A percentile compares a stretch with the other conserved stretches of the same genome.
These are phyloP conservation scores for Entomyzon cyanotis DNA, from an alignment of 2,113 vertebrate species.

Conservation along the genomic window DNA sequence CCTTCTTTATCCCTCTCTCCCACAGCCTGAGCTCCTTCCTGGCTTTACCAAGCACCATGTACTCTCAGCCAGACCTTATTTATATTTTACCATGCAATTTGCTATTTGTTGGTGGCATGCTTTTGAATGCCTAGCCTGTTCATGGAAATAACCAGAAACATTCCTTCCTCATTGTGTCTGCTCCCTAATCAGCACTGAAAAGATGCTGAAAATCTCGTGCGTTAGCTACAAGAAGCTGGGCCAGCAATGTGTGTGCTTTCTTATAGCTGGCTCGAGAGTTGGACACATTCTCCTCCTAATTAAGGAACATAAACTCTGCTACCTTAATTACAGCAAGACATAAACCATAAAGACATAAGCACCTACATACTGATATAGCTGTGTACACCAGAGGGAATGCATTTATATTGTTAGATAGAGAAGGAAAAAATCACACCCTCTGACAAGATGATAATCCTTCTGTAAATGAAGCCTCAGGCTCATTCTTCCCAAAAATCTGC, in stretches of 20 bases:
- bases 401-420: not conserved
- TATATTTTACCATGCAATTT: not conserved
- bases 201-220: not conserved
- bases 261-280: not conserved
- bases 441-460: not conserved
- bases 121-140: not conserved
- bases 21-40: not conserved
- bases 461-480: not conserved
- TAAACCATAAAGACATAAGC: not conserved
- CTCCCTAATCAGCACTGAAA: not conserved
- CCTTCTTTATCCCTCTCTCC: not conserved
- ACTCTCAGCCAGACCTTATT: not conserved
- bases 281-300: not conserved
- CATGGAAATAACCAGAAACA: not conserved
- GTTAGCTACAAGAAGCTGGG: not conserved
- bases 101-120: not conserved
- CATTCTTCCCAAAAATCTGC: not conserved
- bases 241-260: not conserved
- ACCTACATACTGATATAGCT: not conserved
- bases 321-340: not conserved
- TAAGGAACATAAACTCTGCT: constrained; percentile 15
- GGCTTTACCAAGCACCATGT: not conserved
- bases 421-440: not conserved
- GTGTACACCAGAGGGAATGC: not conserved
- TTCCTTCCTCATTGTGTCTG: not conserved